Base-by-base conservation (phyloP, 1,140 invertebrate species). In the Nylanderia fulva region DNA sequence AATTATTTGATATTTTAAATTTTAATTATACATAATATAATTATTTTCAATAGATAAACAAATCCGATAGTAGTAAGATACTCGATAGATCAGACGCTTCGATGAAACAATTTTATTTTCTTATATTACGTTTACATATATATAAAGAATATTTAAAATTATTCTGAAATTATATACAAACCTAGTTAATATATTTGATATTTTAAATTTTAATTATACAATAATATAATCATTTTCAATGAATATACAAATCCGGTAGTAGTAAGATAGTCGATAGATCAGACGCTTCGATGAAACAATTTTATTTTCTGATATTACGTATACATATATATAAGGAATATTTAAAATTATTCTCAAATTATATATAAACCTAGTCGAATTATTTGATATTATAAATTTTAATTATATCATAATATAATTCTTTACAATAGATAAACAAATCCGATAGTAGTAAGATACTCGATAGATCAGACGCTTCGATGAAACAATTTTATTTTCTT, bases 161-260 rank as follows among this genome's bases (percentile, higher is more conserved):
- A 68, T 18, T 15, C 7, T 27, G 13, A 6, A 52, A 56, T 2
- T 21, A 27, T 72, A 8, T 11, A 7, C 11, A 42, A 9, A 13
- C 9, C 2, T 0, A 27, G 29, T 54, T 68, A 29, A n/a, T 15
- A 66, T 58, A 52, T 3, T 66, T 33, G 21, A 15, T 36, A 52
- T 48, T 27, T 29, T 42, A 33, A 33, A 33, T 33, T 3, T 33
- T 45, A 48, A 36, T 39, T 13, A 42, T 18, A 6, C 36, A 13
- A 21, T 24, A n/a, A n/a, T n/a, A n/a, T n/a, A n/a, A n/a, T n/a
- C 21, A 54, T 21, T 74, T 74, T 69, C 18, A 24, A 27, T 5
- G 29, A 80, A 52, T 98, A 98, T 98, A 96, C 97, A 98, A 97
- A 93, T 90, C 45, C 3, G 15, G 27, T 36, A 71, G 24, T 58